Evolutionary conservation across 2,797 vertebrate species (phyloP), one percentile per base, ranked within the genome.

Genomic region (Muscicapa comitata): DNA sequence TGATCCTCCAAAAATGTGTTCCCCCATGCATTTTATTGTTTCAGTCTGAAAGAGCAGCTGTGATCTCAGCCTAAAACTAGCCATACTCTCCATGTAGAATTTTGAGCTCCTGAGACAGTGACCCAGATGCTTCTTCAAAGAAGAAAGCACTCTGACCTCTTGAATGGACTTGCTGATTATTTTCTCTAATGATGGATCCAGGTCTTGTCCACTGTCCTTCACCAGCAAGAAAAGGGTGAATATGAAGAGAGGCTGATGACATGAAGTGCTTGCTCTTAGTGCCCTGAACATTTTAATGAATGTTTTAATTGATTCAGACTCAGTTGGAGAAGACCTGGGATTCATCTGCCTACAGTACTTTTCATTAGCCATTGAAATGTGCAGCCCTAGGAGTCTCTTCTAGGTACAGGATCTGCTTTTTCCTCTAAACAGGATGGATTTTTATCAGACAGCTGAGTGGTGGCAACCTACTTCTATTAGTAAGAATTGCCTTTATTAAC

Each of bases 401-500:
- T 80, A 54, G 82, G 35, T 68, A 55, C 50, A 43, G 6, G 21
- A 91, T 82, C 51, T 94, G 74, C 53, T 74, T 88, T 87, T 91
- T 79, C 63, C 58, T 91, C 73, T 77, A 48, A 93, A 72, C 47
- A 81, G 86, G 75, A 91, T 54, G 51, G 43, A 43, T 93, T 88
- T 92, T 93, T 50, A 66, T 83, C 82, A 86, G 68, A 48, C 65
- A 94, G 47, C 78, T 67, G 65, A 81, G 62, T 3, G 2, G 84
- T 94, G 75, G 86, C 78, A 96, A 51, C 65, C 68, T 91, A 75
- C 72, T 90, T 75, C 80, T 89, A 77, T 83, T 91, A 92, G 43
- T 59, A 87, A 92, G 81, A 91, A 90, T 87, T 92, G 84, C 75
- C 88, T 95, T 95, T 95, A 93, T 80, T 95, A 93, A 77, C 68